Base-by-base conservation (phyloP, 2,797 vertebrate species). In the Danionella dracula region DNA sequence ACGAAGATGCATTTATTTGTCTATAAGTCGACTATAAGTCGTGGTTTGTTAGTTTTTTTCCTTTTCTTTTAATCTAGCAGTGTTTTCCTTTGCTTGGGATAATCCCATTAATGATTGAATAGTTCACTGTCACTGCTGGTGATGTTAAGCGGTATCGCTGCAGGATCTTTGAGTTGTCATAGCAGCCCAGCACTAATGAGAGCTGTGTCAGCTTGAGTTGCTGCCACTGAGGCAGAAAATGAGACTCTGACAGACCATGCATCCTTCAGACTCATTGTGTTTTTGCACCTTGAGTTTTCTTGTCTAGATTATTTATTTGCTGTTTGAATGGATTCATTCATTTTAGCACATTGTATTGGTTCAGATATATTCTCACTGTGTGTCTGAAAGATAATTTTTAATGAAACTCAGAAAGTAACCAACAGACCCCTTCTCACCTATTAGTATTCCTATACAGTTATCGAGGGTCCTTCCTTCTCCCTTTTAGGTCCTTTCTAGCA, bases 101-200 rank as follows among this genome's bases (percentile, higher is more conserved):
- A 45, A 59, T 21, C 17, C 12, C 13, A 4, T 29, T 3, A 27
- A 16, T 27, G 21, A n/a, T 41, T 32, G 21, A 29, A 29, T 29
- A 29, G 44, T 61, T 49, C 8, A 4, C 13, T 13, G 21, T 50
- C 60, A 13, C 17, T 15, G 9, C 61, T 42, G 49, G 38, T 64
- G 38, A 64, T 64, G 61, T 44, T 2, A 45, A 59, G 17, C 27
- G 44, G 31, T 44, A 48, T 66, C 51, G 29, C 16, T 31, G 29
- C 51, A 31, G 31, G 32, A 29, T 19, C 20, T 66, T 66, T 19
- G 34, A 46, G 63, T 66, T 66, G 63, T 66, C 63, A 56, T 66
- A 66, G 63, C 51, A 66, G 51, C 51, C 31, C 11, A 37, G 7
- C 32, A 19, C 42, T 66, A 66, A 66, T 56, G 63, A 66, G 51